These are phyloP conservation scores for Contarinia nasturtii DNA, from an alignment of 1,140 invertebrate species.

Conservation along the genomic window DNA sequence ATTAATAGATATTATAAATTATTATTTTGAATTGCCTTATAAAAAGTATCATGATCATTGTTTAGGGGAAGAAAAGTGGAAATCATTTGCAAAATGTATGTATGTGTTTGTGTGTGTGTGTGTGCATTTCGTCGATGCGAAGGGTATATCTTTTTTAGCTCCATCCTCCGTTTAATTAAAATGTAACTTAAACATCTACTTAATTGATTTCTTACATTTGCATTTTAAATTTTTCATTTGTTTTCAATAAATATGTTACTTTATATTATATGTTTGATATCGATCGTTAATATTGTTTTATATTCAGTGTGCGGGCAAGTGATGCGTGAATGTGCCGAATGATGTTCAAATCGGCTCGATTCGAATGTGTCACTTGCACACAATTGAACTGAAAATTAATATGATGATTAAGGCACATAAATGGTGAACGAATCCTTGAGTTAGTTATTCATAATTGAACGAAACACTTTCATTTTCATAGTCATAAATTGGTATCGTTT, in stretches of 20 bases:
- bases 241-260: neutral
- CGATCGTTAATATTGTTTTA: constrained; percentile 3
- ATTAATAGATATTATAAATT: constrained; percentile 15
- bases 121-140: constrained; percentile 5
- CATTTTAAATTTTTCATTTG: neutral
- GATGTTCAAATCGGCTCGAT: too few relatives aligned
- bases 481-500: too few relatives aligned
- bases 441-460: too few relatives aligned
- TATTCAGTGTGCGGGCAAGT: neutral
- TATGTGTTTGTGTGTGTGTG: constrained; percentile 1
- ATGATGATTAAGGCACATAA: too few relatives aligned
- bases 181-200: neutral
- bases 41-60: constrained; percentile 3
- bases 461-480: too few relatives aligned
- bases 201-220: neutral
- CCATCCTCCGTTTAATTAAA: neutral
- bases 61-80: constrained; percentile 4
- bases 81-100: neutral
- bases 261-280: neutral
- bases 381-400: too few relatives aligned
- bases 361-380: too few relatives aligned
- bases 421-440: too few relatives aligned
- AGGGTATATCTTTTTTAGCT: neutral
- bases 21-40: constrained; percentile 6
- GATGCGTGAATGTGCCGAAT: neutral